Evolutionary conservation across 2,113 vertebrate genomes (phyloP), one percentile per base, ranked within the genome.

Genomic region (Dryoscopus gambensis): DNA sequence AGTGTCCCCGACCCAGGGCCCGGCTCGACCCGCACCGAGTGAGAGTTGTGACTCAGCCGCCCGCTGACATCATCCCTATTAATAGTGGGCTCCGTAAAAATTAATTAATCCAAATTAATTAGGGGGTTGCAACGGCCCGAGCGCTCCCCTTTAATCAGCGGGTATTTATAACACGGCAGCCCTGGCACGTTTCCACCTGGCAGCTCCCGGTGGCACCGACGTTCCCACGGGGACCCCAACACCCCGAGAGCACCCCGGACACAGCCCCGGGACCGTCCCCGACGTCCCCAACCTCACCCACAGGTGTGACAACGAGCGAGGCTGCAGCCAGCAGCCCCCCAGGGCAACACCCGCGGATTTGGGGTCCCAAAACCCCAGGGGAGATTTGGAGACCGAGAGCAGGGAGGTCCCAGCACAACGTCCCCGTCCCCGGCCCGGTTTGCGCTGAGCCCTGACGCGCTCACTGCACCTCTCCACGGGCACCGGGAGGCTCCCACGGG

Each of bases 101-200:
- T 93, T 97, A 97, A 96, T 97, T 94, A 95, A 94, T 87, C 56
- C 87, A 15, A 84, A 96, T 96, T 95, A 97, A 96, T 95, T 74
- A 89, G 93, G 93, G 83, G 84, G 56, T 64, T 70, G 93, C 91
- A 2, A 69, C 9, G 12, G 64, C 77, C 56, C 5, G 3, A 82
- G 65, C 4, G 0, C 20, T 96, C 80, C 59, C 76, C 71, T 96
- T 69, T 91, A 81, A 89, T 78, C 47, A 20, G 0, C 0, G 14
- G 15, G 70, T 85, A 76, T 94, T 95, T 89, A 57, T 94, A 94
- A 89, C 90, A 8, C 3, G 67, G 89, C 71, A 59, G 35, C 75
- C 52, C 70, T 27, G 77, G 94, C 80, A 11, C 6, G 16, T 1
- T 57, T 37, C 84, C 90, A 65, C 2, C 53, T 0, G 28, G 62